Evolutionary conservation across 2,888 invertebrate species (phyloP).

Genomic region (Agriopis leucophaearia): DNA sequence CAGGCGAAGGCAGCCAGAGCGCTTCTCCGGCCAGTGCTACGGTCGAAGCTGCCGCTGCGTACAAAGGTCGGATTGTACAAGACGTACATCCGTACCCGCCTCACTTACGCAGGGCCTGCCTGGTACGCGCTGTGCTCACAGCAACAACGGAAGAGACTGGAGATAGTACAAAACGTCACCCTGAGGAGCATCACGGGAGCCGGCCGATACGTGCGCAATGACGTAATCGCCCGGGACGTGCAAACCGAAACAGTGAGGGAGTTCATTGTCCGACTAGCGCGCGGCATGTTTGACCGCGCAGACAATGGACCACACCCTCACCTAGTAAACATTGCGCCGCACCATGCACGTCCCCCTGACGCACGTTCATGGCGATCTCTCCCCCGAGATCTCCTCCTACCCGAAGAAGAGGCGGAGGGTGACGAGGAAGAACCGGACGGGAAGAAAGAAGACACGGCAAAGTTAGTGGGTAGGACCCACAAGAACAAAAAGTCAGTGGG

Average conservation of each 20-base stretch:
- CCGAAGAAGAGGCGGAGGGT: neutral
- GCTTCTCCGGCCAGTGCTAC: slow-evolving; percentile 37
- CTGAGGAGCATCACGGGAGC: slow-evolving; percentile 4
- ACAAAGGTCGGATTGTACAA: slow-evolving; percentile 45
- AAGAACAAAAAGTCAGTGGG: too few species aligned
- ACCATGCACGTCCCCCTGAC: neutral
- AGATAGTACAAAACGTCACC: slow-evolving; percentile 9
- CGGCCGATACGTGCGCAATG: slow-evolving; percentile 23
- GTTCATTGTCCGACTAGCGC: slow-evolving; percentile 4
- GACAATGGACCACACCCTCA: slow-evolving; percentile 11
- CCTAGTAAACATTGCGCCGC: neutral
- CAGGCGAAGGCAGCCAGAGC: slow-evolving; percentile 21
- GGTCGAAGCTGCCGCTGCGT: slow-evolving; percentile 38
- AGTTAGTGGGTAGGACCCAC: too few species aligned
- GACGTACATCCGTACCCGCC: slow-evolving; percentile 37
- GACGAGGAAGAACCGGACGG: neutral
- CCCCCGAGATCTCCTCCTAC: slow-evolving; percentile 1
- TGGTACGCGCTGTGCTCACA: slow-evolving; percentile 24
- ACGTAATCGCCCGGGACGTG: slow-evolving; percentile 23
- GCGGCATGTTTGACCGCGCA: slow-evolving; percentile 6
- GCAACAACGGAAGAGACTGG: neutral
- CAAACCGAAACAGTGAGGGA: slow-evolving; percentile 12
- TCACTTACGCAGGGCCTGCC: slow-evolving; percentile 38
- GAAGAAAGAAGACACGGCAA: neutral
- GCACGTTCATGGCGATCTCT: neutral